phyloP scores from a whole-genome alignment of 2,888 invertebrate species.

The Nomada ferruginata region DNA sequence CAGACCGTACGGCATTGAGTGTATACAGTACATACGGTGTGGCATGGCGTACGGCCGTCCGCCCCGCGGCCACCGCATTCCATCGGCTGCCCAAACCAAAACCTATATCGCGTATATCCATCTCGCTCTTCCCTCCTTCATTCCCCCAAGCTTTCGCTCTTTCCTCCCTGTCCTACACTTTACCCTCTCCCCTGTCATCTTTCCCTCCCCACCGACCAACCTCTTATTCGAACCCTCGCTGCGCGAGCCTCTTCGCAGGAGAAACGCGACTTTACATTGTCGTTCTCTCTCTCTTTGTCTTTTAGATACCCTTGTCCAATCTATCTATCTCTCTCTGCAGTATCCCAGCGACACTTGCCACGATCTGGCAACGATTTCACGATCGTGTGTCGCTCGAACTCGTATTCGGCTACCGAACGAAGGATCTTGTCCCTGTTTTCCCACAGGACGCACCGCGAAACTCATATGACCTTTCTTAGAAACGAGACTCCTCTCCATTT shows the following conservation, averaged over 20 bases:
- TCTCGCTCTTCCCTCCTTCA: conserved; percentile 51
- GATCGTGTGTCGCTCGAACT: conserved; percentile 6
- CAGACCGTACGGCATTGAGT: conserved; percentile 55
- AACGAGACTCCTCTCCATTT: conserved; percentile 27
- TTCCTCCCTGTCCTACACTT: conserved; percentile 49
- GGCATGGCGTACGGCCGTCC: conserved; percentile 68
- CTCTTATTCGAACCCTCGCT: conserved; percentile 41
- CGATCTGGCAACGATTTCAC: conserved; percentile 51
- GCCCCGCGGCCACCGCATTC: conserved; percentile 78
- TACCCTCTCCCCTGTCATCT: conserved; percentile 32
- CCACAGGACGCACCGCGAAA: conserved; percentile 8
- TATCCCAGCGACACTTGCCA: conserved; percentile 55
- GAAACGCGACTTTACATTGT: conserved; percentile 49
- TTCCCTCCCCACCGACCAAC: conserved; percentile 30
- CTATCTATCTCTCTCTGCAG: conserved; percentile 11
- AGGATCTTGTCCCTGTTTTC: not conserved
- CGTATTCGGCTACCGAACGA: conserved; percentile 29
- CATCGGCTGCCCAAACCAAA: conserved; percentile 81
- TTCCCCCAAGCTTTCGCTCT: conserved; percentile 36
- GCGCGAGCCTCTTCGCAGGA: conserved; percentile 39
- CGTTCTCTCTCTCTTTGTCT: not conserved
- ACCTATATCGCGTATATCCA: conserved; percentile 73
- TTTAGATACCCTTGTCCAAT: not conserved
- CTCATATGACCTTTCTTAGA: conserved; percentile 32
- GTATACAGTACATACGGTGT: conserved; percentile 49